A percentile compares a stretch with the other conserved stretches of the same genome.
Evolutionary conservation across 2,113 vertebrate genomes (phyloP).

Genomic region (Phycodurus eques): DNA sequence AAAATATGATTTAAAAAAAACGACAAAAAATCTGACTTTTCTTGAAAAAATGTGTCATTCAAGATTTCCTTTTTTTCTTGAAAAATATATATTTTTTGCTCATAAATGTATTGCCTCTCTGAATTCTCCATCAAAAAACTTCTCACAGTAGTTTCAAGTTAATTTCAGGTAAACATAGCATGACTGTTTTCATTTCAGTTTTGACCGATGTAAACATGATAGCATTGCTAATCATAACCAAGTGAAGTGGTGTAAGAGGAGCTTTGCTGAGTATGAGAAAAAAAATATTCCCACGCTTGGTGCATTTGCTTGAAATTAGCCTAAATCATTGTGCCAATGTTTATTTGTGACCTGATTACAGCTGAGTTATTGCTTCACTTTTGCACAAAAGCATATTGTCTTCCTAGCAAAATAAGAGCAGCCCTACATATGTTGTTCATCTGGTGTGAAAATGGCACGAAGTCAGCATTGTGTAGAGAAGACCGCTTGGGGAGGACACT

Average conservation of each 20-base stretch:
- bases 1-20: too few relatives aligned
- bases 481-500: slow-evolving; percentile 15
- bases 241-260: slow-evolving; percentile 4
- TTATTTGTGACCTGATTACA: slow-evolving; percentile 19
- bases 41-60: too few relatives aligned
- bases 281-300: background rate
- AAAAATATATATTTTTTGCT: too few relatives aligned
- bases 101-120: background rate
- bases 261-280: slow-evolving; percentile 3
- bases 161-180: slow-evolving; percentile 4
- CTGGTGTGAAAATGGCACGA: slow-evolving; percentile 54
- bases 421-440: slow-evolving; percentile 68
- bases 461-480: slow-evolving; percentile 32
- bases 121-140: slow-evolving; percentile 13
- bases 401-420: slow-evolving; percentile 21
- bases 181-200: background rate
- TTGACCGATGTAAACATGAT: background rate
- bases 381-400: slow-evolving; percentile 36
- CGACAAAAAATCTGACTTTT: too few relatives aligned
- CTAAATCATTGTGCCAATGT: slow-evolving; percentile 16
- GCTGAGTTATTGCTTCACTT: slow-evolving; percentile 3
- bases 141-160: slow-evolving; percentile 2
- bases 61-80: too few relatives aligned
- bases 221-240: slow-evolving; percentile 1
- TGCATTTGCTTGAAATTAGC: slow-evolving; percentile 13